phyloP scores from a whole-genome alignment of 1,140 invertebrate species.

The Anoplolepis gracilipes region DNA sequence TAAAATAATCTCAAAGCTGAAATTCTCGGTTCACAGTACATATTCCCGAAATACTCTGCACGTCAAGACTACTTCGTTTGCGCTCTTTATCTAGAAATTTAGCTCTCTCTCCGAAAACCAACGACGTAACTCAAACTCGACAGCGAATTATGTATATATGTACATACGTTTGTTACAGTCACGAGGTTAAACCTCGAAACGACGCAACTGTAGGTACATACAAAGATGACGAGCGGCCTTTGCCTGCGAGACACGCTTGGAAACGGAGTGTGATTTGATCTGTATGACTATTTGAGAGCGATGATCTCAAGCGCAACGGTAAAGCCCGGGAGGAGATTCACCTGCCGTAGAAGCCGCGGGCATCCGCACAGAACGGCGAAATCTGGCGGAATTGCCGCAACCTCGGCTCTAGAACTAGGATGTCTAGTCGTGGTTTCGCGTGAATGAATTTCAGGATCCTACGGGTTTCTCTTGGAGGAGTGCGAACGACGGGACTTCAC shows the following conservation, averaged over 20 bases:
- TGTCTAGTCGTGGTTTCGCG: background rate
- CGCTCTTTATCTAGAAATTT: background rate
- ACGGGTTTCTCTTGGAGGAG: background rate
- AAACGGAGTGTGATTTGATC: constrained; percentile 30
- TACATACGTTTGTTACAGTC: background rate
- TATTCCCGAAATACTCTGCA: background rate
- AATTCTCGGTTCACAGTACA: background rate
- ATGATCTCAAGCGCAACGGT: constrained; percentile 42
- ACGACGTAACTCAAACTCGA: constrained; percentile 12
- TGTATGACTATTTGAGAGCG: constrained; percentile 32
- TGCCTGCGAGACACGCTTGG: constrained; percentile 1
- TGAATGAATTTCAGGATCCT: constrained; percentile 18
- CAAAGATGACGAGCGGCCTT: constrained; percentile 29
- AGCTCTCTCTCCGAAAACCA: background rate
- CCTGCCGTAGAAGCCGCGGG: background rate
- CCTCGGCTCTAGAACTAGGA: background rate
- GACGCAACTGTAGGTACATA: background rate
- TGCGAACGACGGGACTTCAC: constrained; percentile 18
- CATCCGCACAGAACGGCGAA: constrained; percentile 6
- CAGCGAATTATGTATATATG: no score
- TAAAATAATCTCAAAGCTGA: background rate
- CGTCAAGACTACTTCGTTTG: background rate
- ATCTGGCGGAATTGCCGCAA: constrained; percentile 16
- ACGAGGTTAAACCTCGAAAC: constrained; percentile 24
- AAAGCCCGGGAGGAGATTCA: background rate